Evolutionary conservation across 1,140 invertebrate genomes (phyloP), one percentile per base, ranked within the genome.

Genomic region (Aphelinus atriplicis): DNA sequence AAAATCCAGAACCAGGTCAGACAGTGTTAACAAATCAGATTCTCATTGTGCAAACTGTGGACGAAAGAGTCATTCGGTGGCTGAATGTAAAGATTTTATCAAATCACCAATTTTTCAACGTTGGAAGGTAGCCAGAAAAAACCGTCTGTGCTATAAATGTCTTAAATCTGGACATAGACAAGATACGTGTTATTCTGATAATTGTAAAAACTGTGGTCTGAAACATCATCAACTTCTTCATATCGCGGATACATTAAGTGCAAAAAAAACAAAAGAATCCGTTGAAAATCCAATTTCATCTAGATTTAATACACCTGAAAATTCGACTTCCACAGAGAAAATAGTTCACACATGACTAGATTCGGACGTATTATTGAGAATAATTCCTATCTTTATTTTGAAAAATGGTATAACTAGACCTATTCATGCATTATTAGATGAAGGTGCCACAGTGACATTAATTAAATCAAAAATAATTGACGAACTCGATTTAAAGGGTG

Each of bases 141-240:
- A n/a, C n/a, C n/a, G n/a, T n/a, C n/a, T n/a, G n/a, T n/a, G n/a
- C n/a, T n/a, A n/a, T n/a, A n/a, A n/a, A n/a, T n/a, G n/a, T n/a
- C n/a, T n/a, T n/a, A 3, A 7, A 7, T 6, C 7, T 5, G 70
- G 70, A 7, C 70, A 71, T 56, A 45, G 51, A 4, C 61, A 51
- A 3, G 47, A 55, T 10, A n/a, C 10, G 7, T 63, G 56, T 9
- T 7, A 56, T 7, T 10, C 7, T 10, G 6, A 45, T 7, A n/a
- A 43, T 9, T 71, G 70, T 7, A 61, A 26, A 5, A 26, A 9
- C 3, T 67, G 53, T 48, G 9, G 45, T 9, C 7, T 6, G 4
- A 9, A 10, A 9, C 66, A 68, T 57, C 51, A 68, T 57, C 4
- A 10, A 46, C 6, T 57, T 2, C 47, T 68, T 10, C 66, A 68